Evolutionary conservation across 2,888 invertebrate species (phyloP).

Genomic region (Pegoplata infirma): DNA sequence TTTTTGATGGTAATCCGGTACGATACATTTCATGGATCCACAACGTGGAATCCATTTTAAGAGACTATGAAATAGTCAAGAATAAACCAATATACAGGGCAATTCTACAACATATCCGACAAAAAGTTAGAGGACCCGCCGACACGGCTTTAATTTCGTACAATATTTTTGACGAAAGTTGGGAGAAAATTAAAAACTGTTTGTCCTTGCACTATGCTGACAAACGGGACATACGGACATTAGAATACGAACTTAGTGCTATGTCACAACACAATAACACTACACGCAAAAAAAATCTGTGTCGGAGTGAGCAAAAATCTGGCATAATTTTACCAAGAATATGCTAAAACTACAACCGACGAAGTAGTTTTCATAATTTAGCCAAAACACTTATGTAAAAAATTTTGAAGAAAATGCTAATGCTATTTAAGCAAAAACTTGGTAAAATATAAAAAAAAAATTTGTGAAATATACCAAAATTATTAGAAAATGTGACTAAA

Average conservation of each 20-base stretch:
- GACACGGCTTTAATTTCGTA: background rate
- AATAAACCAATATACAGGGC: background rate
- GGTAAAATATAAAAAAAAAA: no score
- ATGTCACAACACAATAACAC: background rate
- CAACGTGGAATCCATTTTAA: background rate
- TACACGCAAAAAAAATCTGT: no score
- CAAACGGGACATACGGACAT: background rate
- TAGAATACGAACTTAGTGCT: background rate
- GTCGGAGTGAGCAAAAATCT: no score
- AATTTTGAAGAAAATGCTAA: no score
- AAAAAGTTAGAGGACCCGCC: background rate
- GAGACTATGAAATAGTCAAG: background rate
- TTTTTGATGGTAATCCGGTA: background rate
- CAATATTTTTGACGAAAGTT: no score
- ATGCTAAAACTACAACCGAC: no score
- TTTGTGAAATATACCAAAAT: no score
- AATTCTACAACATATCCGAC: background rate
- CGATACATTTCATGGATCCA: background rate
- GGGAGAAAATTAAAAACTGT: background rate
- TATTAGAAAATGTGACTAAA: no score
- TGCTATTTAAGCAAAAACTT: no score
- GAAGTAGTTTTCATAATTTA: no score
- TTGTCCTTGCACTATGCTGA: slow-evolving; percentile 5
- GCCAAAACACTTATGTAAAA: no score
- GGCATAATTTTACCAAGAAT: no score